Evolutionary conservation across 2,113 vertebrate genomes (phyloP), one percentile per base, ranked within the genome.

Genomic region (Acanthisitta chloris): DNA sequence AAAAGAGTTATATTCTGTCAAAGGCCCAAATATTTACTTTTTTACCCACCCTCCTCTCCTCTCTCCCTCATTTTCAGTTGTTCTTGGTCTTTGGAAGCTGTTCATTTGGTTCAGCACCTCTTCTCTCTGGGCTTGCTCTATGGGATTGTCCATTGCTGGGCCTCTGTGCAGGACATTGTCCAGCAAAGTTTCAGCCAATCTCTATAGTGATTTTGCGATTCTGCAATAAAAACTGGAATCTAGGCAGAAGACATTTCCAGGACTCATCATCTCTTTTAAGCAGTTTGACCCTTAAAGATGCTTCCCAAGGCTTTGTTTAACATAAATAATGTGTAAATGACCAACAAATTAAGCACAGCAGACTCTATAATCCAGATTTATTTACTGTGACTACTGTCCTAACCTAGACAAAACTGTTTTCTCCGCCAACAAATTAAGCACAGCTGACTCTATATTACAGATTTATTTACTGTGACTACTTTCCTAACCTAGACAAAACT

Each of bases 151-250:
- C 55, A 8, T 3, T 54, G 33, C 29, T 73, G 34, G 2, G 25
- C 25, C 20, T 34, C 55, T 71, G 20, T 18, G 43, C 20, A 64
- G 25, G 23, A 24, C 1, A 2, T 18, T 4, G 1, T 9, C 0
- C 2, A 42, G 20, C 11, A 18, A 65, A 71, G 29, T 33, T 33
- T 59, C 66, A 90, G 36, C 9, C 42, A 6, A 33, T 19, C 18
- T 71, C 29, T 24, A 16, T 3, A 36, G 18, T 33, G 21, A 65
- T 65, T 80, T 67, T 80, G 51, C 24, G 40, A 36, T 36, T 57
- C 33, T 52, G 31, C 42, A 51, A 23, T 7, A 80, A 57, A 67
- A 82, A n/a, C 8, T 28, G 18, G 17, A 88, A 43, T 28, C 26
- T 67, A 65, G 26, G 24, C 26, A 80, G 57, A 80, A 88, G 34